Evolutionary conservation across 2,113 vertebrate genomes (phyloP).

Genomic region (Cairina moschata): DNA sequence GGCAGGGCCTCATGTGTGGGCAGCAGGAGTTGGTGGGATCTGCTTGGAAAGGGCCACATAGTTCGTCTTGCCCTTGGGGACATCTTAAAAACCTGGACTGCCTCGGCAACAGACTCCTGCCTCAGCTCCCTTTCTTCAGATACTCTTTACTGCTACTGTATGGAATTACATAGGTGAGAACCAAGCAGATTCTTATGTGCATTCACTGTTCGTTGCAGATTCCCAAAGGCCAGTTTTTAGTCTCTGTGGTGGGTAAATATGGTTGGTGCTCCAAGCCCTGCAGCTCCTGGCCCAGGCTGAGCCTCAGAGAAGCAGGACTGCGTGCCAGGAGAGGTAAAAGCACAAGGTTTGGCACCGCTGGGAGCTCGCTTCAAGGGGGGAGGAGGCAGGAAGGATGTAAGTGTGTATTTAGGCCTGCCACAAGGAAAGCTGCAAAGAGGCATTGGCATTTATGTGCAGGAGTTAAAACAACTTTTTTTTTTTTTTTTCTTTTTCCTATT

Average conservation of each 20-base stretch:
- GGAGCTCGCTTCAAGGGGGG: background rate
- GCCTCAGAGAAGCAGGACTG: background rate
- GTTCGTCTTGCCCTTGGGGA: background rate
- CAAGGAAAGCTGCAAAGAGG: slow-evolving; percentile 14
- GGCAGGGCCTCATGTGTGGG: background rate
- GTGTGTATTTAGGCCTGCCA: slow-evolving; percentile 16
- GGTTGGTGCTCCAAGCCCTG: background rate
- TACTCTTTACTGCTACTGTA: slow-evolving; percentile 5
- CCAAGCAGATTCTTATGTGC: fast-evolving
- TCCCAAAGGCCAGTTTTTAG: background rate
- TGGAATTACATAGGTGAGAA: background rate
- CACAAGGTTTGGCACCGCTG: slow-evolving; percentile 5
- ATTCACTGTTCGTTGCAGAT: background rate
- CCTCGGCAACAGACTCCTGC: background rate
- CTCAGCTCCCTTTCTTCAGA: background rate
- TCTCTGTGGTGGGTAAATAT: background rate
- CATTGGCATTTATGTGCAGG: background rate
- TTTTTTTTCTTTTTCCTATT: background rate
- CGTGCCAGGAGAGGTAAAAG: slow-evolving; percentile 3
- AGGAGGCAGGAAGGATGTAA: slow-evolving; percentile 42
- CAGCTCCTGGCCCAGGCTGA: background rate
- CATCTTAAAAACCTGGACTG: background rate
- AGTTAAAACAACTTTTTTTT: background rate
- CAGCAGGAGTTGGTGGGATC: background rate
- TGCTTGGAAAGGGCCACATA: background rate